Conservation (phyloP, 2,797 vertebrate genomes). For the Distichodus sexfasciatus region DNA sequence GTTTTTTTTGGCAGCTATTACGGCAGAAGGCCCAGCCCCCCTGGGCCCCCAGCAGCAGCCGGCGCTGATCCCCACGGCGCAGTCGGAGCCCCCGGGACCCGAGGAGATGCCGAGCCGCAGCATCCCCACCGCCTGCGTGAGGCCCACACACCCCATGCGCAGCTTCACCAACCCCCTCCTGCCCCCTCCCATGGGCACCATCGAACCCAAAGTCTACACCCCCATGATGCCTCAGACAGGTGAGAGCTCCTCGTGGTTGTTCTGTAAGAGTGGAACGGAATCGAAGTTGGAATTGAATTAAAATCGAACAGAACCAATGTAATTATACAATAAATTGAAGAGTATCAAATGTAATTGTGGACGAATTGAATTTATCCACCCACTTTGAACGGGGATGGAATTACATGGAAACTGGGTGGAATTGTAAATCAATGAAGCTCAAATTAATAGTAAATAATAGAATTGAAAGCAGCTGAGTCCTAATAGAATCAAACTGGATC, state of each 20-base stretch:
- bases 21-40: constrained; percentile 60
- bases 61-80: constrained; percentile 67
- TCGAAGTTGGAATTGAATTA: too few species aligned
- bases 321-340: too few species aligned
- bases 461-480: too few species aligned
- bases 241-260: constrained; percentile 55
- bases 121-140: constrained; percentile 90
- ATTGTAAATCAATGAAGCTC: too few species aligned
- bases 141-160: constrained; percentile 87
- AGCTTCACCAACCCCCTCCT: constrained; percentile 91
- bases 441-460: too few species aligned
- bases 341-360: too few species aligned
- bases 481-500: too few species aligned
- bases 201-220: constrained; percentile 90
- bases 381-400: too few species aligned
- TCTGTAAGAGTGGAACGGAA: too few species aligned
- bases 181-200: constrained; percentile 87
- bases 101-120: constrained; percentile 79
- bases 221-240: constrained; percentile 84
- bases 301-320: too few species aligned
- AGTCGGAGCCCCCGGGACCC: constrained; percentile 72
- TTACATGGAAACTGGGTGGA: too few species aligned
- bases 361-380: too few species aligned
- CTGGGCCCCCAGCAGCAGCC: constrained; percentile 68
- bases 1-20: constrained; percentile 59